Base-by-base conservation (phyloP, 1,140 invertebrate species). In the Brachionus asplanchnoidis region DNA sequence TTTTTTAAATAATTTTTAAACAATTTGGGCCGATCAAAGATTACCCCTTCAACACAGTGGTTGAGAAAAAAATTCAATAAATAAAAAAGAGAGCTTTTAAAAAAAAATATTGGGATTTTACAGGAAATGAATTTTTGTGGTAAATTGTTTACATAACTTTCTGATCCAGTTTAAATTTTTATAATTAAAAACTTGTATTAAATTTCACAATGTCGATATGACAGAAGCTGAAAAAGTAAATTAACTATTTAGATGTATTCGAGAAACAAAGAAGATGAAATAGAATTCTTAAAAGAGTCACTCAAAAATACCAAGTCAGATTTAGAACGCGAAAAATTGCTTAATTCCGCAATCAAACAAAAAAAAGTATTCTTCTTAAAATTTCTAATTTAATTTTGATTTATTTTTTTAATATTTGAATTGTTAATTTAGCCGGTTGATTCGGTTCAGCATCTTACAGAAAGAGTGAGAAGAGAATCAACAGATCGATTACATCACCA, bases 321-420 rank as follows among this genome's bases (percentile, higher is more conserved):
- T 50, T 86, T 90, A 3, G 87, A 90, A 36, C 88, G 90, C 84
- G 89, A 90, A 85, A 89, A 89, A 75, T 84, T 88, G 8, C 86
- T 90, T 0, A 90, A 90, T 78, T 86, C 85, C 32, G 88, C 89
- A 28, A 89, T 90, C 50, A 90, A 90, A 87, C 86, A 88, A 46
- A 88, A 87, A 86, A 89, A 89, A 87, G 89, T 89, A 73, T 44
- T 11, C 6, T 75, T 60, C 28, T 70, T 40, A 32, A 20, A 73
- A 28, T 14, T 36, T 66, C 56, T 68, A 8, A 8, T 65, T 12
- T 65, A 50, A 12, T 20, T 82, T 32, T 70, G 3, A 36, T n/a
- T 44, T 23, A 85, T 44, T 20, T 26, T 46, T 9, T 50, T 68
- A 7, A 53, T 26, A n/a, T 20, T n/a, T 79, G 1, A 28, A n/a